A percentile compares a stretch with the other conserved stretches of the same genome.
phyloP scores from a whole-genome alignment of 2,888 invertebrate species.

The Coenonympha arcania region DNA sequence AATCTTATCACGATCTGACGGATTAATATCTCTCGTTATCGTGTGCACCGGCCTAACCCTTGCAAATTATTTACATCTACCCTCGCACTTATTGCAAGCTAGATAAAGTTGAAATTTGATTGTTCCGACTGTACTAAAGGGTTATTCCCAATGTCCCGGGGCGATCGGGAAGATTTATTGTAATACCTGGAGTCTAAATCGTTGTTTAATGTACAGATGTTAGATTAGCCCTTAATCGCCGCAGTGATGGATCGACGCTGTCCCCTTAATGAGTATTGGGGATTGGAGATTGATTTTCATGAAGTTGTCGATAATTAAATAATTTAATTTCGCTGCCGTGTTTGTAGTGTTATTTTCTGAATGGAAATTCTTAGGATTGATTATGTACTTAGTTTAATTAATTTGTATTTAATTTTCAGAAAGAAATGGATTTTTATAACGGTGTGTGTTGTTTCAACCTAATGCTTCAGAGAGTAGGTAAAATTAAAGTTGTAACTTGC shows the following conservation, averaged over 20 bases:
- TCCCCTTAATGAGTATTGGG: conserved; percentile 16
- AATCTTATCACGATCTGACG: conserved; percentile 72
- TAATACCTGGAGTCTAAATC: conserved; percentile 65
- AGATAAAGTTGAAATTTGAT: conserved; percentile 29
- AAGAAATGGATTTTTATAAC: too few species aligned
- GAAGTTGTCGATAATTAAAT: neutral
- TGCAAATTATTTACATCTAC: conserved; percentile 30
- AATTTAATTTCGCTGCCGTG: neutral
- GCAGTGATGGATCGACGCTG: conserved; percentile 31
- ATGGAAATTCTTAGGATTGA: too few species aligned
- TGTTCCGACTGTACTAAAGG: neutral
- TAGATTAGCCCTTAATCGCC: conserved; percentile 42
- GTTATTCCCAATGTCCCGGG: conserved; percentile 40
- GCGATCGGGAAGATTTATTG: conserved; percentile 62
- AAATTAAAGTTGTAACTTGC: too few species aligned
- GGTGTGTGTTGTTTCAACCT: too few species aligned
- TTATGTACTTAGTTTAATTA: too few species aligned
- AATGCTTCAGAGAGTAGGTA: too few species aligned
- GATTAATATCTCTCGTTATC: conserved; percentile 66
- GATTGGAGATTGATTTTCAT: conserved; percentile 8
- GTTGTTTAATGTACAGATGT: conserved; percentile 59
- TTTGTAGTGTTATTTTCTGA: too few species aligned
- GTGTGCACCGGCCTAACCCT: conserved; percentile 50
- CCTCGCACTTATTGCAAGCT: conserved; percentile 26
- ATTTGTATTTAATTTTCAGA: too few species aligned